Evolutionary conservation across 2,888 invertebrate genomes (phyloP).

Genomic region (Deilephila elpenor): DNA sequence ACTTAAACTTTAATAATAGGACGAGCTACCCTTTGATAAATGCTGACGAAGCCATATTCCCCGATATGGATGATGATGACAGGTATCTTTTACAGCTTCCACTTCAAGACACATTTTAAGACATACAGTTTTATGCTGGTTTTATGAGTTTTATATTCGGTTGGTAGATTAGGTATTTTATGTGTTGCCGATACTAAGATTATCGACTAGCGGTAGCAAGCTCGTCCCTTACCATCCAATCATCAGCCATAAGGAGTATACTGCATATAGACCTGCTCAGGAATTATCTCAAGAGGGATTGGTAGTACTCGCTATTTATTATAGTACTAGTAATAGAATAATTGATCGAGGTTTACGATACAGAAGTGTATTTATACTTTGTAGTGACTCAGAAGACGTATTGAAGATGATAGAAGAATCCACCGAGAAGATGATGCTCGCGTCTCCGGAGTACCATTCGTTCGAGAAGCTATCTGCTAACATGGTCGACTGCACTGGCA

Average conservation of each 20-base stretch:
- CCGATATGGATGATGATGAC: constrained; percentile 57
- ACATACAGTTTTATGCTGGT: background rate
- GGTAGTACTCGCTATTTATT: no score
- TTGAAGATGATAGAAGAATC: constrained; percentile 60
- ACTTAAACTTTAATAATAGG: constrained; percentile 66
- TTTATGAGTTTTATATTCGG: no score
- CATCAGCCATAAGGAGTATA: no score
- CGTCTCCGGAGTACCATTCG: constrained; percentile 69
- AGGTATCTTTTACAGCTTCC: constrained; percentile 42
- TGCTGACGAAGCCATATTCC: constrained; percentile 59
- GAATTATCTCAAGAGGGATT: no score
- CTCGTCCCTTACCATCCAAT: no score
- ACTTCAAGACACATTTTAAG: background rate
- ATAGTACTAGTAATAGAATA: no score
- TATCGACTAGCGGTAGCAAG: no score
- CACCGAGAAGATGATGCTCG: constrained; percentile 60
- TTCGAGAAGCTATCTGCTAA: constrained; percentile 65
- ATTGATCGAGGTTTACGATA: no score
- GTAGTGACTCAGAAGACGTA: constrained; percentile 65
- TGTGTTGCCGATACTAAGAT: no score
- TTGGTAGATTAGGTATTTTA: no score
- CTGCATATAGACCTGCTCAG: no score
- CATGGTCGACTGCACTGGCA: constrained; percentile 70
- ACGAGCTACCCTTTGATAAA: constrained; percentile 46
- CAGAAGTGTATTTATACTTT: constrained; percentile 17